These are phyloP conservation scores for Triplophysa yarkandensis DNA, from an alignment of 2,797 vertebrate species.

Conservation along the genomic window DNA sequence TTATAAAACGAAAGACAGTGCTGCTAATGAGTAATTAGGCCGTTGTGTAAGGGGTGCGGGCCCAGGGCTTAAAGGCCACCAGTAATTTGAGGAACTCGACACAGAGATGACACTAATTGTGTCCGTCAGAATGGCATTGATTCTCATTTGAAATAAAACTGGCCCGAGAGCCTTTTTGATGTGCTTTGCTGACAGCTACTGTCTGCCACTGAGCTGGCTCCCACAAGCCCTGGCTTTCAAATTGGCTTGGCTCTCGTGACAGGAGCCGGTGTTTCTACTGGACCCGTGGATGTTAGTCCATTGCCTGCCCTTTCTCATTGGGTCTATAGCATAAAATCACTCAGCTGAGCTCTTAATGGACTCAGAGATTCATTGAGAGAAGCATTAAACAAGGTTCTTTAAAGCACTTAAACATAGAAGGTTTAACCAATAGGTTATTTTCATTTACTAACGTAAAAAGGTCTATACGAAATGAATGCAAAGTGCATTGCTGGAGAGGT, in stretches of 20 bases:
- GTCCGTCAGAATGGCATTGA: slow-evolving; percentile 67
- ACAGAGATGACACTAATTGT: slow-evolving; percentile 74
- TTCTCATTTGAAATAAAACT: slow-evolving; percentile 74
- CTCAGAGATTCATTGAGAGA: slow-evolving; percentile 11
- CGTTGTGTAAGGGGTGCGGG: slow-evolving; percentile 62
- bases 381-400: slow-evolving; percentile 24
- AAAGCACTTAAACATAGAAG: slow-evolving; percentile 12
- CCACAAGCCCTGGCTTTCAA: slow-evolving; percentile 63
- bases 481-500: slow-evolving; percentile 18
- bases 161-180: slow-evolving; percentile 68
- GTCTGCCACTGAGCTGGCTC: slow-evolving; percentile 59
- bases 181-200: slow-evolving; percentile 69
- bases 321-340: slow-evolving; percentile 31
- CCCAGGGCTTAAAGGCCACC: slow-evolving; percentile 67
- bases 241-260: slow-evolving; percentile 65
- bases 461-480: slow-evolving; percentile 2
- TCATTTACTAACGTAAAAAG: slow-evolving; percentile 24
- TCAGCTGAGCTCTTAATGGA: slow-evolving; percentile 50
- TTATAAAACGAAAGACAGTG: slow-evolving; percentile 61
- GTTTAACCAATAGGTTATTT: slow-evolving; percentile 27
- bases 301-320: slow-evolving; percentile 44
- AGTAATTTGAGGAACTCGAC: slow-evolving; percentile 68
- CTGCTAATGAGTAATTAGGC: slow-evolving; percentile 70
- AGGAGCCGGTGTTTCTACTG: slow-evolving; percentile 51
- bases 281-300: slow-evolving; percentile 50